A percentile compares a stretch with the other conserved stretches of the same genome.
Evolutionary conservation across 2,113 vertebrate species (phyloP).

Genomic region (Percopsis transmontana): DNA sequence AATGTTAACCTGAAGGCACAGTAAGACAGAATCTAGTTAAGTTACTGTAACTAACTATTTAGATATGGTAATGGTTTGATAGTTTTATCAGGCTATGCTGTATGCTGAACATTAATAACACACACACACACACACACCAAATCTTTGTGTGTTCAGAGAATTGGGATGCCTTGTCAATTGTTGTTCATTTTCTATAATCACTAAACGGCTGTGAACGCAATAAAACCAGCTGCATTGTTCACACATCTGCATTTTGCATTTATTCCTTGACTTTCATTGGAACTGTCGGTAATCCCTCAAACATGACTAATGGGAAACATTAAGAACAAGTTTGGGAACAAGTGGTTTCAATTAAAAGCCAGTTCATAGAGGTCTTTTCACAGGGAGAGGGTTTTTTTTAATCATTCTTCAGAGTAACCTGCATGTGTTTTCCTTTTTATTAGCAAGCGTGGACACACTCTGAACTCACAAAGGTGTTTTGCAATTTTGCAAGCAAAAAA

Average conservation of each 20-base stretch:
- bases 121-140: conserved; percentile 29
- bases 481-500: conserved; percentile 31
- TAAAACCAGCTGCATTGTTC: conserved; percentile 72
- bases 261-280: conserved; percentile 76
- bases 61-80: no score
- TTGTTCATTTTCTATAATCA: conserved; percentile 63
- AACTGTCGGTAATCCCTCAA: conserved; percentile 79
- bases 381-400: conserved; percentile 46
- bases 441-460: conserved; percentile 40
- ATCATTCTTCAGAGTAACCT: conserved; percentile 57
- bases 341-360: conserved; percentile 79
- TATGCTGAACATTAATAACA: no score
- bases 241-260: conserved; percentile 80
- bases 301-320: conserved; percentile 80
- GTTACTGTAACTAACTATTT: no score
- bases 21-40: conserved; percentile 14
- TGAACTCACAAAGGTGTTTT: conserved; percentile 38
- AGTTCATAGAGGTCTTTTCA: conserved; percentile 60
- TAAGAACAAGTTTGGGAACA: conserved; percentile 72
- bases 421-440: conserved; percentile 56
- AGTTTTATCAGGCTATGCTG: conserved; percentile 14
- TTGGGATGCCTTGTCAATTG: conserved; percentile 63
- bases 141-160: conserved; percentile 60
- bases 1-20: conserved; percentile 8
- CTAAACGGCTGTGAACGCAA: conserved; percentile 68